These are phyloP conservation scores for Ptychadena robeensis DNA, from an alignment of 2,797 vertebrate genomes.

Conservation along the genomic window DNA sequence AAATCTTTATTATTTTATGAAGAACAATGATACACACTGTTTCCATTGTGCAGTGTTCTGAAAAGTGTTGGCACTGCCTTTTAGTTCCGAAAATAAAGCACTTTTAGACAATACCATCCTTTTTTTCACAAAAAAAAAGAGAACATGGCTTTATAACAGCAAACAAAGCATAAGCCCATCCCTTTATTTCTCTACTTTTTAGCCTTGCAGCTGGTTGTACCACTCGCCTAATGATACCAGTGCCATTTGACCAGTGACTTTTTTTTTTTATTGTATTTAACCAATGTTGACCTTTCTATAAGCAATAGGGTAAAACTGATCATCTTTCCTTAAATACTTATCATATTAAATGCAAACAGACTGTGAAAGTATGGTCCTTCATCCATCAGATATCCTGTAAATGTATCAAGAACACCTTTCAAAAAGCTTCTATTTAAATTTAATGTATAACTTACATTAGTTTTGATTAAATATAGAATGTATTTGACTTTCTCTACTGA, in stretches of 20 bases:
- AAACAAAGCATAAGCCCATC: not conserved
- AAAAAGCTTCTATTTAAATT: too few species aligned
- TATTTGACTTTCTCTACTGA: too few species aligned
- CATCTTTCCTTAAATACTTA: too few species aligned
- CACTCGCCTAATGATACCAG: not conserved
- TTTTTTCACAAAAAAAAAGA: not conserved
- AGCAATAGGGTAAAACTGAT: too few species aligned
- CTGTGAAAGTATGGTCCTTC: not conserved
- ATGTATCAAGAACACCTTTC: too few species aligned
- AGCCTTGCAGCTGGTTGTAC: not conserved
- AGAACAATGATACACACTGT: slow-evolving; percentile 24
- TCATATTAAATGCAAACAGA: not conserved
- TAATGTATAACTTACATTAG: not conserved
- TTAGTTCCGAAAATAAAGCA: not conserved
- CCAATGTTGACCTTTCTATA: too few species aligned
- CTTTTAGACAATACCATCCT: not conserved
- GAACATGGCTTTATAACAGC: not conserved
- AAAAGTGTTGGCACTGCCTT: not conserved
- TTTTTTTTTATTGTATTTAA: too few species aligned
- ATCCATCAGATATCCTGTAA: not conserved
- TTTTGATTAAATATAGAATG: not conserved
- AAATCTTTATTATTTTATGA: not conserved
- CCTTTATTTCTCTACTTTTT: not conserved
- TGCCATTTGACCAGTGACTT: too few species aligned
- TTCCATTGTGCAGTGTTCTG: not conserved